phyloP scores from a whole-genome alignment of 2,113 vertebrate genomes.

The Hemiscyllium ocellatum region DNA sequence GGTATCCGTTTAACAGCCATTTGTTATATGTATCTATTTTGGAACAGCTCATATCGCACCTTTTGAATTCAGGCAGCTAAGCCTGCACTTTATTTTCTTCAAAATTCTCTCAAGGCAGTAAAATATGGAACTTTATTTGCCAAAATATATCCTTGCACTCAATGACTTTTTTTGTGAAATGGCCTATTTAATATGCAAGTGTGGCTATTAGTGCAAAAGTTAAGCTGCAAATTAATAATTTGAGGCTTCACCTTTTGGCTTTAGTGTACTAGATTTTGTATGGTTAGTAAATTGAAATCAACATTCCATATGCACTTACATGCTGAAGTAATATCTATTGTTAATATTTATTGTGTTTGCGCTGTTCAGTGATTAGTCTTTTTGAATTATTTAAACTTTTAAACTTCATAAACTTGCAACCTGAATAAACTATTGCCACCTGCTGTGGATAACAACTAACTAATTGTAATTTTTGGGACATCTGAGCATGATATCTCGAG shows the following conservation, averaged over 20 bases:
- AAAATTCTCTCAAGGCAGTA: not conserved
- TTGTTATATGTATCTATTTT: too few relatives aligned
- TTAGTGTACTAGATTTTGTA: not conserved
- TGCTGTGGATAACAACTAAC: not conserved
- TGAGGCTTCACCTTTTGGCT: not conserved
- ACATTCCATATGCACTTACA: not conserved
- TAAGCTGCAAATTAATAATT: not conserved
- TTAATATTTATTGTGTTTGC: not conserved
- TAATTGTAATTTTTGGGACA: not conserved
- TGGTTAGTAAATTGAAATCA: not conserved
- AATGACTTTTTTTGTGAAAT: not conserved
- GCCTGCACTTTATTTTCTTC: too few relatives aligned
- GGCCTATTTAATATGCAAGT: not conserved
- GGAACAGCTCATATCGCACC: too few relatives aligned
- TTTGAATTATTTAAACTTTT: not conserved
- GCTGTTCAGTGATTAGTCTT: not conserved
- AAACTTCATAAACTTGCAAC: not conserved
- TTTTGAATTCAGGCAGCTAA: too few relatives aligned
- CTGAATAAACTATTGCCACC: not conserved
- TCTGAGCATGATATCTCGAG: not conserved
- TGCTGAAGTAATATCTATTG: not conserved
- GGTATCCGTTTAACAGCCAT: too few relatives aligned
- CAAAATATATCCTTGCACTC: not conserved
- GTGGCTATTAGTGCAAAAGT: not conserved
- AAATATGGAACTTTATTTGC: not conserved